A percentile compares a stretch with the other conserved stretches of the same genome.
Conservation (phyloP, 2,888 invertebrate species). For the Drosophila picticornis region DNA sequence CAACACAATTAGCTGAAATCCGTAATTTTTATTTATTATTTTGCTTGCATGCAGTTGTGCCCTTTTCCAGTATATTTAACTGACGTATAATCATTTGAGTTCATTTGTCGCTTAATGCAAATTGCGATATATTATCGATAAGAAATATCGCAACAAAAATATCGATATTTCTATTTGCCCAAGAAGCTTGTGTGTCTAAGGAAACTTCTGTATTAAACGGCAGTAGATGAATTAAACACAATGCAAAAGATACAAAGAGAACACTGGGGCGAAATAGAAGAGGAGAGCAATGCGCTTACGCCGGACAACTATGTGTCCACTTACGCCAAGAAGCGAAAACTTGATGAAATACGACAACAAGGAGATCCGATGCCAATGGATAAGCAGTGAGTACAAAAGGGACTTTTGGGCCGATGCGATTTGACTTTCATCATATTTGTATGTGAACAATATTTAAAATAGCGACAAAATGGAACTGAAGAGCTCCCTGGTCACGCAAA, state of each 20-base stretch:
- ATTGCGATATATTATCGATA: background rate
- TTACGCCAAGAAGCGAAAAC: conserved; percentile 65
- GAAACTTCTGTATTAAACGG: background rate
- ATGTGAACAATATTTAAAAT: background rate
- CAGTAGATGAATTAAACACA: background rate
- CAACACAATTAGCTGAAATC: conserved; percentile 29
- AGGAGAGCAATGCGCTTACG: conserved; percentile 32
- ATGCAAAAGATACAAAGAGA: conserved; percentile 47
- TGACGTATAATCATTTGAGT: background rate
- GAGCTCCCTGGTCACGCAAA: conserved; percentile 84
- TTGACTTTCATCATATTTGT: background rate
- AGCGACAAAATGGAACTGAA: conserved; percentile 79
- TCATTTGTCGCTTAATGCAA: too few species aligned
- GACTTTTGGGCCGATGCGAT: background rate
- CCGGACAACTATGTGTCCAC: conserved; percentile 62
- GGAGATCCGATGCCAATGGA: conserved; percentile 44
- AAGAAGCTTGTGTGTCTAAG: background rate
- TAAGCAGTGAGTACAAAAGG: conserved; percentile 52
- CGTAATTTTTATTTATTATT: background rate
- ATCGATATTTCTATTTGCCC: background rate
- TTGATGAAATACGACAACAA: conserved; percentile 69
- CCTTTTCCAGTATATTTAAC: background rate
- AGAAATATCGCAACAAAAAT: background rate
- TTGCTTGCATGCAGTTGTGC: background rate
- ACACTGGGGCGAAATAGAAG: conserved; percentile 60